These are phyloP conservation scores for Sminthopsis crassicaudata DNA, from an alignment of 2,113 vertebrate species.

Conservation along the genomic window DNA sequence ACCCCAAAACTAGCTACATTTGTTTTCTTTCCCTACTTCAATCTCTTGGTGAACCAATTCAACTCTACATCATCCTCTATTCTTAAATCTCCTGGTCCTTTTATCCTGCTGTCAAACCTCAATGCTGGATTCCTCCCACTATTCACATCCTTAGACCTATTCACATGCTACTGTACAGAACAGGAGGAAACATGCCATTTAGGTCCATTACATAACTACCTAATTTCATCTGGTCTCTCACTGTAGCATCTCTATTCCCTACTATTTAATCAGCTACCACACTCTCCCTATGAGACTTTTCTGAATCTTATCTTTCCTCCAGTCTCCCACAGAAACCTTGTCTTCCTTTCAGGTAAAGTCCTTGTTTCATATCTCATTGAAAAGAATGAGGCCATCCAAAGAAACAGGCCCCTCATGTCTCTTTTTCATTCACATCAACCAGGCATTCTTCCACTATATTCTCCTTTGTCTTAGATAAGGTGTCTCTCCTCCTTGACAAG, in stretches of 20 bases:
- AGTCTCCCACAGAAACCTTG: not conserved
- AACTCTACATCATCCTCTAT: not conserved
- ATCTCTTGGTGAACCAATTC: not conserved
- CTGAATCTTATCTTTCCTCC: not conserved
- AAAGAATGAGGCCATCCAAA: not conserved
- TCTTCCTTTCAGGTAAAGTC: not conserved
- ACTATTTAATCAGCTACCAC: not conserved
- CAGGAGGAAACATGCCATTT: not conserved
- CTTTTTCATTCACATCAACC: not conserved
- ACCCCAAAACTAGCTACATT: not conserved
- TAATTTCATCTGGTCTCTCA: not conserved
- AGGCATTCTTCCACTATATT: not conserved
- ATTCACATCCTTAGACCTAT: not conserved
- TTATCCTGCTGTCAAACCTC: not conserved
- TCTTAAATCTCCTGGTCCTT: not conserved
- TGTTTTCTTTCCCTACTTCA: not conserved
- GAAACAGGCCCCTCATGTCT: not conserved
- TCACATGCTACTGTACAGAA: not conserved
- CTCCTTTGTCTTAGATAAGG: not conserved
- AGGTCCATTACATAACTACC: not conserved
- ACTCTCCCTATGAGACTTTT: not conserved
- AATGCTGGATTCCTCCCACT: not conserved
- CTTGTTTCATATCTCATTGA: not conserved
- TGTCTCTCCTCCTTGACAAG: not conserved
- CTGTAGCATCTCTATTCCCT: not conserved